A percentile compares a stretch with the other conserved stretches of the same genome.
Conservation (phyloP, 2,797 vertebrate species). For the Onychomys leucogaster region DNA sequence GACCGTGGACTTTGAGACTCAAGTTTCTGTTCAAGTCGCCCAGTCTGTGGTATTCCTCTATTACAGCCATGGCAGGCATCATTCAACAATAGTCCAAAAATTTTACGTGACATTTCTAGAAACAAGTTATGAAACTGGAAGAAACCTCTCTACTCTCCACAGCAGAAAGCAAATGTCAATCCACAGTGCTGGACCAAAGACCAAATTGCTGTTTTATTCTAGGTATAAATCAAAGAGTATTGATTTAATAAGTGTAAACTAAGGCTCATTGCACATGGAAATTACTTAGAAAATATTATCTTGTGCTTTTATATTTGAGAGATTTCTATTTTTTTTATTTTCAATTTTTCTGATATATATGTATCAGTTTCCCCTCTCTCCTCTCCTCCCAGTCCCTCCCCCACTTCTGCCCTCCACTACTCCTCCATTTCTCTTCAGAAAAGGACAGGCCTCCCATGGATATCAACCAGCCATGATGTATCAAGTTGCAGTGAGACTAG, state of each 20-base stretch:
- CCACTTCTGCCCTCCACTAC: too few relatives aligned
- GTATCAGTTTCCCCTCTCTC: too few relatives aligned
- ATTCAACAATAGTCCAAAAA: neutral
- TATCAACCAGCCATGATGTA: too few relatives aligned
- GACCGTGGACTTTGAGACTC: neutral
- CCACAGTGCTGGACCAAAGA: neutral
- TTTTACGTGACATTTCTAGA: neutral
- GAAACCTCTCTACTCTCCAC: neutral
- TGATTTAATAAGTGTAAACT: neutral
- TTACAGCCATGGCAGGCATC: neutral
- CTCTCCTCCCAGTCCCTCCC: too few relatives aligned
- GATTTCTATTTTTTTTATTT: neutral
- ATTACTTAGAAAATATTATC: conserved; percentile 7
- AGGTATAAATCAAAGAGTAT: neutral
- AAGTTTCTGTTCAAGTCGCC: neutral
- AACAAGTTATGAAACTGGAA: neutral
- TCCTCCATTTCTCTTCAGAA: too few relatives aligned
- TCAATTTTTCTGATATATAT: neutral
- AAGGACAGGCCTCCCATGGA: too few relatives aligned
- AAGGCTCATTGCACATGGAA: neutral
- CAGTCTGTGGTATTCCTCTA: neutral
- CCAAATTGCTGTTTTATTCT: neutral
- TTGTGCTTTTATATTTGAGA: conserved; percentile 7
- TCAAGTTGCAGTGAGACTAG: too few relatives aligned
- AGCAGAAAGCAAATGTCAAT: neutral